Evolutionary conservation across 92 coral and sea anemone species (phyloP).

Genomic region (Phymanthus crucifer): DNA sequence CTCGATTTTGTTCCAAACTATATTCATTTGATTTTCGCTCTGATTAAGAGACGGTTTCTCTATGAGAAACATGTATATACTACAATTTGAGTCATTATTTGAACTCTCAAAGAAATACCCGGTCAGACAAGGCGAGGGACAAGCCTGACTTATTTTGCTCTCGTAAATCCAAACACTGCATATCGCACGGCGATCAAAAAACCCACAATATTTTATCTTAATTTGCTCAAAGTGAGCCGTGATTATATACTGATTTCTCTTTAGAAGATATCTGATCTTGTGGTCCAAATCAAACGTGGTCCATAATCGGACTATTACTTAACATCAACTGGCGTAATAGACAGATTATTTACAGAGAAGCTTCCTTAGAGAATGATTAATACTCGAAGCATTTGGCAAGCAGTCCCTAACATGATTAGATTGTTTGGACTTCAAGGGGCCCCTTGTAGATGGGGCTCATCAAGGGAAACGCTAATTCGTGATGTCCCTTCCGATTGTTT

Average conservation of each 20-base stretch:
- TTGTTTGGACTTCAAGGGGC: constrained; percentile 5
- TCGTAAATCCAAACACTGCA: constrained; percentile 18
- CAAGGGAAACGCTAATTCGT: neutral
- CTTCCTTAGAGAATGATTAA: constrained; percentile 10
- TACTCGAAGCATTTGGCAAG: constrained; percentile 12
- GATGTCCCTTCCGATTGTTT: constrained; percentile 25
- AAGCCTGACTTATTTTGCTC: constrained; percentile 14
- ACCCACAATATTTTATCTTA: constrained; percentile 31
- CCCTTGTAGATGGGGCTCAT: neutral
- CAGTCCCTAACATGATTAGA: neutral
- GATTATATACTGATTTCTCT: constrained; percentile 17
- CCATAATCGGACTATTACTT: constrained; percentile 10
- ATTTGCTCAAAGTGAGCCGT: constrained; percentile 42
- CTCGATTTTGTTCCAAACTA: neutral
- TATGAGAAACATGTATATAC: neutral
- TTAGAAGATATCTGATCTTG: constrained; percentile 17
- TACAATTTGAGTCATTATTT: neutral
- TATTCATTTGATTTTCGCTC: neutral
- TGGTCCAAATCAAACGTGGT: constrained; percentile 6
- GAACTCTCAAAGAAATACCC: neutral
- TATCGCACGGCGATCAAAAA: constrained; percentile 25
- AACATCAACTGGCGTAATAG: constrained; percentile 20
- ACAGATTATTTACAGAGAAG: constrained; percentile 26
- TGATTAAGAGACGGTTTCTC: neutral
- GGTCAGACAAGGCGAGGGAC: neutral